Base-by-base conservation (phyloP, 2,888 invertebrate genomes). In the Sminthurinus aureus region DNA sequence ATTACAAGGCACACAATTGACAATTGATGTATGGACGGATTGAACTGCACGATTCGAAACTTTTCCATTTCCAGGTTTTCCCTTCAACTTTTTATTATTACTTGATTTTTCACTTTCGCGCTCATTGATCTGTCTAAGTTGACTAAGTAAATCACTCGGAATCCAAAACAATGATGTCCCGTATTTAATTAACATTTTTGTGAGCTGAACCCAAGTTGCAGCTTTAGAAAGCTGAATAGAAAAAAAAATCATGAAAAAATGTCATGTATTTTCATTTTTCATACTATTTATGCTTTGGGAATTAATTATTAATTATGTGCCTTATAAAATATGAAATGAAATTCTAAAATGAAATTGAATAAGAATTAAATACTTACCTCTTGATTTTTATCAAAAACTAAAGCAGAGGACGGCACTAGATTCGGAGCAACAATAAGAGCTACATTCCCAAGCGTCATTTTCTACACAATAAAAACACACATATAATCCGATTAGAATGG, bases 391-490 rank as follows among this genome's bases (percentile, higher is more conserved):
- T 58, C 18, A 58, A n/a, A n/a, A n/a, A 3, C 58, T 38, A 38
- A 38, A 75, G 87, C 87, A 58, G 86, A 87, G 64, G 86, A 85
- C 82, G 87, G 86, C 82, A 91, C 91, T 88, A 98, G 93, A 82
- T 98, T 96, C n/a, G 98, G 98, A 20, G 97, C 97, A 88, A 97
- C 95, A 89, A 98, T 97, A 94, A 97, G 97, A 58, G 97, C 95
- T 67, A 98, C 96, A 90, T 97, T 98, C 90, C 96, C 96, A 85
- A 95, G 93, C 88, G 94, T 94, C 98, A 98, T 98, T 91, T 96
- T 95, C 38, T 38, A 6, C 6, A 38, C 38, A 38, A 6, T 38
- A 38, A 38, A 38, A 1, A 38, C 3, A 38, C 38, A 38, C 38
- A 38, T 38, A 38, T 38, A 4, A 38, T 38, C 1, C 3, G 38